These are phyloP conservation scores for Amphimedon queenslandica DNA, from an alignment of 37 sponge, comb jelly and placozoan genomes.

Conservation along the genomic window DNA sequence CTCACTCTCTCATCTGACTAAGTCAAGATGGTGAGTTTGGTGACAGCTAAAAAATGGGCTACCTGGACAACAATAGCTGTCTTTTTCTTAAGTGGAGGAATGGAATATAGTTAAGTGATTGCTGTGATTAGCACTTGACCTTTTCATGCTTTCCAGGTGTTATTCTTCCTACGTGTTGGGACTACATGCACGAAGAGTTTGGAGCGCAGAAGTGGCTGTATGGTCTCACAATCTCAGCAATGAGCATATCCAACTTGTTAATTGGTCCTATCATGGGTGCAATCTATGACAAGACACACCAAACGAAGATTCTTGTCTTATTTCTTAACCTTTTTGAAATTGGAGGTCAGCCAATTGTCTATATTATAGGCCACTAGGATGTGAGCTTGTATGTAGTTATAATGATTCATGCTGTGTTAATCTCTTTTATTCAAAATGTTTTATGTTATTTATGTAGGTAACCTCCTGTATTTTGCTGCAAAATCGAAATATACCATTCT, in stretches of 20 bases:
- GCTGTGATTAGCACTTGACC: neutral
- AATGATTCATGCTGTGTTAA: neutral
- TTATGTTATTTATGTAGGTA: constrained; percentile 12
- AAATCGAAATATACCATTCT: constrained; percentile 48
- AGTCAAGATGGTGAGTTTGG: too few species aligned
- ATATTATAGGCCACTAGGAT: neutral
- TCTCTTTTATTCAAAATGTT: neutral
- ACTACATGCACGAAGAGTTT: constrained; percentile 37
- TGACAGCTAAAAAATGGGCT: constrained; percentile 44
- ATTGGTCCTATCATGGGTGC: constrained; percentile 55
- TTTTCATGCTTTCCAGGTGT: constrained; percentile 7
- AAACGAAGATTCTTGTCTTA: constrained; percentile 30
- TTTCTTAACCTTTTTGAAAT: constrained; percentile 46
- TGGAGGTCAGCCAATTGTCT: constrained; percentile 30
- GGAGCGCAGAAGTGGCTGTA: constrained; percentile 43
- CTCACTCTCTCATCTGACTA: too few species aligned
- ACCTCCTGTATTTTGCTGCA: constrained; percentile 56
- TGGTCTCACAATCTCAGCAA: constrained; percentile 51
- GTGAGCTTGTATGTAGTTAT: neutral
- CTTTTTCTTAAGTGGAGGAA: constrained; percentile 70
- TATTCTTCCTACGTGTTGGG: constrained; percentile 58
- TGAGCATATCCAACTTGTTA: constrained; percentile 50
- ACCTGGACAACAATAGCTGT: constrained; percentile 32
- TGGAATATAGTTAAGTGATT: constrained; percentile 55
- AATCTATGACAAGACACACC: constrained; percentile 39